Conservation (phyloP, 1,140 invertebrate genomes). For the Drosophila novamexicana region DNA sequence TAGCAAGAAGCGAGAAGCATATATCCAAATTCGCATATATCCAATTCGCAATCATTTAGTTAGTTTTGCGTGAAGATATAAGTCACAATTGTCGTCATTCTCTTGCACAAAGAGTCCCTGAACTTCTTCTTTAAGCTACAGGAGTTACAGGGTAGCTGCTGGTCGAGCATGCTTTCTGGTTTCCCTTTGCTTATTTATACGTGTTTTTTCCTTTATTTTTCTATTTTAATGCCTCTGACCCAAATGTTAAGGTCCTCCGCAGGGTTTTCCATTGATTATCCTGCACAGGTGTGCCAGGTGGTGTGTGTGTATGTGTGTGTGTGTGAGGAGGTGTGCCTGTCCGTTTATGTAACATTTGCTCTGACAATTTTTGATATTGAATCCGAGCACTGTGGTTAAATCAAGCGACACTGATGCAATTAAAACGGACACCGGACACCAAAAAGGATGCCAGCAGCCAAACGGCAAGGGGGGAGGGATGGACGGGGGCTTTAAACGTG, state of each 20-base stretch:
- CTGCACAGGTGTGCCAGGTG: conserved; percentile 19
- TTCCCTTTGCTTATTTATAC: not conserved
- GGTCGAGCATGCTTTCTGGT: not conserved
- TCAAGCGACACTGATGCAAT: conserved; percentile 78
- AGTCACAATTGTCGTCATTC: no score
- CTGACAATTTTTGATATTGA: conserved; percentile 45
- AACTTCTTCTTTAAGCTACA: not conserved
- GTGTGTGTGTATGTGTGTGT: conserved; percentile 19
- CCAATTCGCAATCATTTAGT: no score
- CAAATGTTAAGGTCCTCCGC: conserved; percentile 3
- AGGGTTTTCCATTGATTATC: conserved; percentile 43
- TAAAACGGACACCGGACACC: conserved; percentile 53
- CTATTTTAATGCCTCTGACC: conserved; percentile 13
- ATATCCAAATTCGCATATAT: no score
- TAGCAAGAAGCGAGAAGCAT: no score
- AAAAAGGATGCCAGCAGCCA: conserved; percentile 17
- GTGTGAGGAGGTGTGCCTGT: conserved; percentile 2
- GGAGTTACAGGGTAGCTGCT: not conserved
- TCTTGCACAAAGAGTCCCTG: not conserved
- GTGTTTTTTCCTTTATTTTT: not conserved
- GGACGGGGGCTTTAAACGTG: not conserved
- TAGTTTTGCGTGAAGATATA: no score
- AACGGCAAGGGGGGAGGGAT: not conserved
- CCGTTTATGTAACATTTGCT: conserved; percentile 23
- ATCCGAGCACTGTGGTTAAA: conserved; percentile 66